Conservation (phyloP, 1,140 invertebrate species). For the Andrena cerasifolii region DNA sequence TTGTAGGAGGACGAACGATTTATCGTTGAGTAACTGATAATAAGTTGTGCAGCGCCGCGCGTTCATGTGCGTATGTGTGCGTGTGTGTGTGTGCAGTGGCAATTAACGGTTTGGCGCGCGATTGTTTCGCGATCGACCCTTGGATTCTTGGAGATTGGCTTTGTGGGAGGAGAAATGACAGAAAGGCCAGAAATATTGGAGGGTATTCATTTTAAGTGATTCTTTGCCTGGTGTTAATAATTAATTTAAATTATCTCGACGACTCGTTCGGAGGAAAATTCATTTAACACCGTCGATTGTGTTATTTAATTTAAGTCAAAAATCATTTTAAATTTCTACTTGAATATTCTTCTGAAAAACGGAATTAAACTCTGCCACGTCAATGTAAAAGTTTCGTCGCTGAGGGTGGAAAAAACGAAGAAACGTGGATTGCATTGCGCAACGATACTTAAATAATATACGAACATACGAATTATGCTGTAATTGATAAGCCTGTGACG, state of each 20-base stretch:
- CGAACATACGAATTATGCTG: background rate
- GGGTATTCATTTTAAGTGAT: background rate
- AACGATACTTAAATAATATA: no score
- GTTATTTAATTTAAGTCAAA: no score
- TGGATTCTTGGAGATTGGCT: constrained; percentile 32
- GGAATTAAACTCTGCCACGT: no score
- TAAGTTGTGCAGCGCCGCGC: constrained; percentile 67
- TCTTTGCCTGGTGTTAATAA: no score
- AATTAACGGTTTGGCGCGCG: constrained; percentile 55
- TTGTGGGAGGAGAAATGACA: background rate
- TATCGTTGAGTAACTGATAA: constrained; percentile 76
- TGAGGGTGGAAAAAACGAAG: no score
- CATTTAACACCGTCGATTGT: no score
- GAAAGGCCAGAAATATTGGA: background rate
- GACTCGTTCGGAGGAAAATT: no score
- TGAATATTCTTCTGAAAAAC: no score
- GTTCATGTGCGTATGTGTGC: constrained; percentile 28
- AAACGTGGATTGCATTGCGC: no score
- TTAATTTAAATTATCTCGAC: no score
- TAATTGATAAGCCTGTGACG: background rate
- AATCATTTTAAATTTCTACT: no score
- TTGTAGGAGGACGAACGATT: constrained; percentile 74
- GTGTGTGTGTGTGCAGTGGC: constrained; percentile 79
- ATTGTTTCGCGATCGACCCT: background rate
- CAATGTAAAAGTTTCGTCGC: no score